phyloP scores from a whole-genome alignment of 1,140 invertebrate genomes.

The Drosophila neocordata region DNA sequence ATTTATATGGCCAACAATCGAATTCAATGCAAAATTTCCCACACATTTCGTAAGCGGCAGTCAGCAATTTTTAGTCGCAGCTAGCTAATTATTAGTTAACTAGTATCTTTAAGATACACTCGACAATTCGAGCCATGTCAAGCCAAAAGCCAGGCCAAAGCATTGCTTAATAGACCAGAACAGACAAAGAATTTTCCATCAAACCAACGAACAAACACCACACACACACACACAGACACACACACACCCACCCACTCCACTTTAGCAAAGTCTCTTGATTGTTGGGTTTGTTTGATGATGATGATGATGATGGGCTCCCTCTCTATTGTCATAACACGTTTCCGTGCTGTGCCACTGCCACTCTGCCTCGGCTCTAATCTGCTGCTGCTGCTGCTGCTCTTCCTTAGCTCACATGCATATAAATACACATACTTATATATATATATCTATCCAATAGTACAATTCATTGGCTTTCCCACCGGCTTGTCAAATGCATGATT shows the following conservation, averaged over 20 bases:
- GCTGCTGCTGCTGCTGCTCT: conserved; percentile 23
- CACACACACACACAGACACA: neutral
- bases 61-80: conserved; percentile 64
- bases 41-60: conserved; percentile 70
- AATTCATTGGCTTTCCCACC: conserved; percentile 78
- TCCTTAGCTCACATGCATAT: conserved; percentile 47
- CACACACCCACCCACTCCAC: neutral
- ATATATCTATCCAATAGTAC: conserved; percentile 53
- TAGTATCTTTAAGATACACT: conserved; percentile 77
- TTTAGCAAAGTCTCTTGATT: neutral
- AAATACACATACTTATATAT: no score
- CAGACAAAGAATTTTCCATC: conserved; percentile 38
- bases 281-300: conserved; percentile 6
- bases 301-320: conserved; percentile 23
- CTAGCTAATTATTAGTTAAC: conserved; percentile 79
- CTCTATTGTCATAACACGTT: conserved; percentile 77
- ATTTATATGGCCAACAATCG: conserved; percentile 61
- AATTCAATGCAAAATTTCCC: conserved; percentile 70
- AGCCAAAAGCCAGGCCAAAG: conserved; percentile 30
- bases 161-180: conserved; percentile 81
- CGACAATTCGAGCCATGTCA: conserved; percentile 20
- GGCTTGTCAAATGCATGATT: conserved; percentile 68
- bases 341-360: conserved; percentile 33
- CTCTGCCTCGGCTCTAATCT: conserved; percentile 1
- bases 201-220: neutral